Evolutionary conservation across 2,113 vertebrate species (phyloP).

Genomic region (Mormyrus lacerda): DNA sequence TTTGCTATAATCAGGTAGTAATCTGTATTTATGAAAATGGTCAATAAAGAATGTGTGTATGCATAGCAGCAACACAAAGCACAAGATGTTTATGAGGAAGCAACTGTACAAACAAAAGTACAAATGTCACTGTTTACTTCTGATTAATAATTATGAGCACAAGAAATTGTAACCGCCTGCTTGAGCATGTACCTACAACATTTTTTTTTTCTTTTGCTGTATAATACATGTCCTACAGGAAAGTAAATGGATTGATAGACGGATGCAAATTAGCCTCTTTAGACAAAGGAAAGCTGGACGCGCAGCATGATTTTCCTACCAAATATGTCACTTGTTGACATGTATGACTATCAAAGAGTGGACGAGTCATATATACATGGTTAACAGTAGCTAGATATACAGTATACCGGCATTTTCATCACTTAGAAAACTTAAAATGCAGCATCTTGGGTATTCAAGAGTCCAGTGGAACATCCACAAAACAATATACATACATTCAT

Average conservation of each 20-base stretch:
- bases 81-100: not conserved
- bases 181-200: not conserved
- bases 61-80: not conserved
- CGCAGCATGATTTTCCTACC: not conserved
- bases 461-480: conserved; percentile 13
- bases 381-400: conserved; percentile 18
- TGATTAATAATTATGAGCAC: not conserved
- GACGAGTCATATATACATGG: conserved; percentile 12
- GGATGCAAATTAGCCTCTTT: not conserved
- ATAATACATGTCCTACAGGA: not conserved
- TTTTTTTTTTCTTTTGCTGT: not conserved
- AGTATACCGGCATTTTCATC: conserved; percentile 22
- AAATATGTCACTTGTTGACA: not conserved
- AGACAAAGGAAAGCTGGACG: not conserved
- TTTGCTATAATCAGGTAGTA: not conserved
- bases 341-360: conserved; percentile 1
- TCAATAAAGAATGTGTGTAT: not conserved
- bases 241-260: not conserved
- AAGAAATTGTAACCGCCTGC: not conserved
- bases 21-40: not conserved
- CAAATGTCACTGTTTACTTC: not conserved
- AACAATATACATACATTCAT: conserved; percentile 4
- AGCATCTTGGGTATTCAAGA: conserved; percentile 20
- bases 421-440: conserved; percentile 18
- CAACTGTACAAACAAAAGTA: not conserved